Evolutionary conservation across 2,888 invertebrate genomes (phyloP), one percentile per base, ranked within the genome.

Genomic region (Brenthis hecate): DNA sequence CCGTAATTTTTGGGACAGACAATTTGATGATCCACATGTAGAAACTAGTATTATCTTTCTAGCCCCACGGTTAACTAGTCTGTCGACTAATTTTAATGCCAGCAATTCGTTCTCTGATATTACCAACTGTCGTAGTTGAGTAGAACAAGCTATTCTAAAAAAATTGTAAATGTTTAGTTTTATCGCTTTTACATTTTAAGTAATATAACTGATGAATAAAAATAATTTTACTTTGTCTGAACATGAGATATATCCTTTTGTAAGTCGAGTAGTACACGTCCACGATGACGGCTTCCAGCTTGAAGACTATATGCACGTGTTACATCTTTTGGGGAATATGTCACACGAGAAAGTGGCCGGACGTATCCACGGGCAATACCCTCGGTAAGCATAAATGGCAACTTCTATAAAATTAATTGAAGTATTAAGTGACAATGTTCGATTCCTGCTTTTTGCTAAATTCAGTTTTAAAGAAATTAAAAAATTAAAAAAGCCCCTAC

Each of bases 351-450:
- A 58, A 89, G 73, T 0, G 88, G 88, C 0, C 85, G 80, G 48
- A 89, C 86, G 70, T 77, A 83, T 0, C 89, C 88, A 0, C 73
- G 72, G 0, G 76, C 68, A 2, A 89, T 87, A 3, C 88, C 88
- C 3, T 85, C 84, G 47, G 77, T 77, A 19, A 89, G 56, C 69
- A 85, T 50, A 1, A 63, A 6, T 28, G 83, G 85, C 1, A 88
- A 50, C 13, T 43, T 69, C 88, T 74, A 19, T 47, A 55, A 51
- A 3, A 43, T 14, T 28, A 43, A 32, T 36, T 11, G 11, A 43
- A 0, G 2, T 43, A 43, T 43, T 43, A 43, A 11, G 0, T 11
- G 8, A 43, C 2, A 43, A 2, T 43, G 3, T 43, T 3, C 11
- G 0, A 43, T 43, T 43, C 2, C 36, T 36, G 36, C 1, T 36